Conservation (phyloP, 2,888 invertebrate species). For the Drosophila neonasuta region DNA sequence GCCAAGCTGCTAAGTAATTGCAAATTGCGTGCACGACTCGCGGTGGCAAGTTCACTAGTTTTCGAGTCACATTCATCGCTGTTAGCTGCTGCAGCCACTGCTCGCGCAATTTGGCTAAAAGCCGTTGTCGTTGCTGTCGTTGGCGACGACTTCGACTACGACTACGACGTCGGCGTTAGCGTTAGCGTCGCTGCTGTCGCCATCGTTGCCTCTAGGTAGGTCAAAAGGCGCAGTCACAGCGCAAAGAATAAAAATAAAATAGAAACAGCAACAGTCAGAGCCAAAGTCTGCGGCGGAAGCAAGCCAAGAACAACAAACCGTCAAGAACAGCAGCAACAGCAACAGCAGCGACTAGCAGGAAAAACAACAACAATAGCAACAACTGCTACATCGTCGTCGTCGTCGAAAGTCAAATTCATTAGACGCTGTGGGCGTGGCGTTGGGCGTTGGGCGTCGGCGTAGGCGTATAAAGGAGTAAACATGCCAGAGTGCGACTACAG, state of each 20-base stretch:
- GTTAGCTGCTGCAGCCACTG: conserved; percentile 47
- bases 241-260: conserved; percentile 14
- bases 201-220: conserved; percentile 62
- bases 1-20: conserved; percentile 66
- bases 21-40: conserved; percentile 64
- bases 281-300: conserved; percentile 47
- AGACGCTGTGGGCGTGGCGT: conserved; percentile 29
- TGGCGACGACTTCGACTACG: conserved; percentile 24
- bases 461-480: conserved; percentile 37
- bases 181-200: conserved; percentile 9
- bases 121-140: conserved; percentile 39
- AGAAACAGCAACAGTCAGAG: conserved; percentile 37
- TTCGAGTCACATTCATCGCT: conserved; percentile 3
- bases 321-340: conserved; percentile 22
- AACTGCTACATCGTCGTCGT: conserved; percentile 22
- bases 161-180: too few species aligned
- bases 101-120: conserved; percentile 74
- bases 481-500: conserved; percentile 31
- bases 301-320: conserved; percentile 30
- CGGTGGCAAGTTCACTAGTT: conserved; percentile 58
- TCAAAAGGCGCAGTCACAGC: conserved; percentile 68
- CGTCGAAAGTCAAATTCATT: conserved; percentile 64
- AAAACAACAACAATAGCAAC: conserved; percentile 20
- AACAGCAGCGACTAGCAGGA: neutral
- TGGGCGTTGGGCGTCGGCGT: conserved; percentile 5